Evolutionary conservation across 2,113 vertebrate species (phyloP), one percentile per base, ranked within the genome.

Genomic region (Pontoporia blainvillei): DNA sequence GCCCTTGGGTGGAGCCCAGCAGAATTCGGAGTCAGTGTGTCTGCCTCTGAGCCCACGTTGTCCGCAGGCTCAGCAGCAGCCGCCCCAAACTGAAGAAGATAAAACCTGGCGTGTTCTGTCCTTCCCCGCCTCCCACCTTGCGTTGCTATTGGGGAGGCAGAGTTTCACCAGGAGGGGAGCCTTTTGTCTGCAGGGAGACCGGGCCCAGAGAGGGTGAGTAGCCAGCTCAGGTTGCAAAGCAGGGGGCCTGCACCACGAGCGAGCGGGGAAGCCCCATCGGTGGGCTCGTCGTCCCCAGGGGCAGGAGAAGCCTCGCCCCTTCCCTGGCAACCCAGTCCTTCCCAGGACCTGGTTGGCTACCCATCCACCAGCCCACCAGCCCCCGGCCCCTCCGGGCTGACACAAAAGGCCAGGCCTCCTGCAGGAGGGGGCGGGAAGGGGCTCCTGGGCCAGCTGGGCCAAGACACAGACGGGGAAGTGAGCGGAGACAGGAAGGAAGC

Each of bases 401-500:
- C 94, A 78, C 93, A 79, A 85, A 36, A 73, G 83, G 57, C 95
- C 71, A 41, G 93, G 54, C 64, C 79, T 89, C 73, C 71, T 3
- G 0, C 49, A 34, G 83, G 71, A 31, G 83, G 66, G 4, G 29
- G 54, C 11, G 41, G 86, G 95, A 86, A 89, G 96, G 94, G 92
- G 96, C 94, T 87, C 57, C 64, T 44, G 91, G 36, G 90, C 95
- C 92, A 93, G 91, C 95, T 78, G 97, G 84, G 92, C 92, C 0
- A 14, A 86, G 84, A 86, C 76, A 23, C 36, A 17, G 69, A 27
- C 59, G 0, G 54, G 97, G 96, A 92, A 90, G 76, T 57, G 14
- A 54, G 1, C 0, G 14, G 96, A 93, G 96, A 91, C 97, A 96
- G 97, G 97, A 97, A 96, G 96, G 96, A 97, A 96, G 72, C 85